These are phyloP conservation scores for Malaclemys terrapin DNA, from an alignment of 2,113 vertebrate genomes.

Conservation along the genomic window DNA sequence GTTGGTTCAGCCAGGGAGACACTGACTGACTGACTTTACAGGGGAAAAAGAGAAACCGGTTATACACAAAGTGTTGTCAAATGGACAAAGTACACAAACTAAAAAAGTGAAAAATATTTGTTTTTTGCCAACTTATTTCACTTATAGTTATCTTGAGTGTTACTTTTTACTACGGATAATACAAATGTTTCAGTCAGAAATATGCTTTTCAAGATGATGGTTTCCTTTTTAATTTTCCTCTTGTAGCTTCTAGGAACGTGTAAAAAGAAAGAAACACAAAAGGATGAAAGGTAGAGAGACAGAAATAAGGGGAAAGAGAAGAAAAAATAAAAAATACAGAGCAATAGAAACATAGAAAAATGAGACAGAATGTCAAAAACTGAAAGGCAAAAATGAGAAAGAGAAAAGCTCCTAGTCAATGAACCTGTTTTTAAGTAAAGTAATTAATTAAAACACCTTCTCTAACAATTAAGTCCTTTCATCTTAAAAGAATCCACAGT, in stretches of 20 bases:
- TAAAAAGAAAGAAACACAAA: background rate
- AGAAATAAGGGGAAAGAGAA: background rate
- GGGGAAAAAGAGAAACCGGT: background rate
- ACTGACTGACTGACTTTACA: background rate
- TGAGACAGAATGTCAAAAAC: background rate
- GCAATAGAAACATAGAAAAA: background rate
- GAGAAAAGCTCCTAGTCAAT: accelerated
- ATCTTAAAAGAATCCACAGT: background rate
- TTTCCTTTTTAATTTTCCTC: background rate
- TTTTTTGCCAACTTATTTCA: background rate
- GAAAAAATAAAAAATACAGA: background rate
- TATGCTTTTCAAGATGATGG: background rate
- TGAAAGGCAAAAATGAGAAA: background rate
- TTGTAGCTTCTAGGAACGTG: background rate
- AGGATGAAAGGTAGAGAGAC: background rate
- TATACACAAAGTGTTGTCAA: background rate
- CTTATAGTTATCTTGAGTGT: background rate
- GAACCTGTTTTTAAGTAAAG: background rate
- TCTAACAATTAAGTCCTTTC: background rate
- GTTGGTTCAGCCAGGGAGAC: background rate
- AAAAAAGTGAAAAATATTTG: background rate
- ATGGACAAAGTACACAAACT: background rate
- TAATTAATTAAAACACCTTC: background rate
- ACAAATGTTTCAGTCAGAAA: background rate
- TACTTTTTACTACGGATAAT: background rate